These are phyloP conservation scores for Threskiornis aethiopicus DNA, from an alignment of 2,797 vertebrate genomes.

Conservation along the genomic window DNA sequence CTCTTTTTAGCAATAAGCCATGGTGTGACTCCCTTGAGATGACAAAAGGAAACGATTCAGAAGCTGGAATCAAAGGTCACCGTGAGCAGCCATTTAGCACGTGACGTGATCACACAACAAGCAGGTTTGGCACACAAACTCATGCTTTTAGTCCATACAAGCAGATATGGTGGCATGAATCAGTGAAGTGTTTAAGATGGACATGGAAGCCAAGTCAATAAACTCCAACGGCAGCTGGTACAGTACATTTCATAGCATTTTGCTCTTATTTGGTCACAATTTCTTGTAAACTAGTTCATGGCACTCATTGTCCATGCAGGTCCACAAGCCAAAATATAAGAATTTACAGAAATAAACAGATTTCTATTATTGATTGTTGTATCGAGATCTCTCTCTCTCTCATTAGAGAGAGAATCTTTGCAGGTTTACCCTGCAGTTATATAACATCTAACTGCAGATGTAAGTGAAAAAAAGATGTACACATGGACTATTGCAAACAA, in stretches of 20 bases:
- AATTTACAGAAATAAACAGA: constrained; percentile 69
- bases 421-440: constrained; percentile 64
- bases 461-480: constrained; percentile 66
- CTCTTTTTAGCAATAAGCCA: constrained; percentile 96
- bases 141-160: constrained; percentile 89
- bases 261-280: constrained; percentile 80
- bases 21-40: constrained; percentile 96
- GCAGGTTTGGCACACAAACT: constrained; percentile 77
- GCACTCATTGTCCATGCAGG: constrained; percentile 78
- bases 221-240: constrained; percentile 78
- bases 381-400: constrained; percentile 41
- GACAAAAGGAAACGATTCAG: constrained; percentile 80
- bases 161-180: constrained; percentile 67
- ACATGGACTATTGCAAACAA: constrained; percentile 76
- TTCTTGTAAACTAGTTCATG: constrained; percentile 83
- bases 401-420: constrained; percentile 34
- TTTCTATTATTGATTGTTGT: constrained; percentile 29
- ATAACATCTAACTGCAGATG: constrained; percentile 61
- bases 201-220: constrained; percentile 69
- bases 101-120: constrained; percentile 78
- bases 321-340: constrained; percentile 57
- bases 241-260: constrained; percentile 66
- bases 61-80: constrained; percentile 57
- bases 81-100: constrained; percentile 70
- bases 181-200: constrained; percentile 72